These are phyloP conservation scores for Lytechinus pictus DNA, from an alignment of 35 echinoderm and acorn worm genomes.

Conservation along the genomic window DNA sequence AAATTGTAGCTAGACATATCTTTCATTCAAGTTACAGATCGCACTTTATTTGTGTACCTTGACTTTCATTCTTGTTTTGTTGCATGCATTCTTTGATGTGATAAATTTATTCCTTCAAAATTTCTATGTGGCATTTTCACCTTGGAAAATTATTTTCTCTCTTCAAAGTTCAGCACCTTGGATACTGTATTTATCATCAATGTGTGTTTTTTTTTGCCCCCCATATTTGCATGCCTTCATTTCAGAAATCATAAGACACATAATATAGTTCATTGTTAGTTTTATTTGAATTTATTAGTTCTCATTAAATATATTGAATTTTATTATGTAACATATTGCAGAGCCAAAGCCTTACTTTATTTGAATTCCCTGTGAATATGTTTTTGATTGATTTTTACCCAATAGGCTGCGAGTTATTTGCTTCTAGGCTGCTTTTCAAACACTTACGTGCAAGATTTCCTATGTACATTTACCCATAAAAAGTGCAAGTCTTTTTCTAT, in stretches of 20 bases:
- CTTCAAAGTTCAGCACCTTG: not conserved
- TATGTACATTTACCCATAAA: not conserved
- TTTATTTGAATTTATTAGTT: no score
- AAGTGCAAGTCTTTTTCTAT: conserved; percentile 13
- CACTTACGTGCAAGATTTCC: not conserved
- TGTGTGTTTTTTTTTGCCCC: not conserved
- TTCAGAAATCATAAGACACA: no score
- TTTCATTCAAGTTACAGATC: no score
- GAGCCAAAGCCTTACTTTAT: not conserved
- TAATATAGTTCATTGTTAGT: no score
- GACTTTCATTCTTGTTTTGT: no score
- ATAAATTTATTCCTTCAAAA: no score
- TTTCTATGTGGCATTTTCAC: not conserved
- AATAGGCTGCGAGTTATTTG: not conserved
- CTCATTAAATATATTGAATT: no score
- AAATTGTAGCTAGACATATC: no score
- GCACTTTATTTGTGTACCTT: no score
- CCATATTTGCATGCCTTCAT: not conserved
- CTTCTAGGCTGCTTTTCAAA: not conserved
- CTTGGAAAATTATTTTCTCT: not conserved
- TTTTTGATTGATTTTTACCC: not conserved
- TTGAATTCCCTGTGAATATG: not conserved
- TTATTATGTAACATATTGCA: not conserved
- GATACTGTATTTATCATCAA: not conserved
- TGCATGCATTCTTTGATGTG: no score